Conservation (phyloP, 2,113 vertebrate genomes). For the Mesembrinibis cayennensis region DNA sequence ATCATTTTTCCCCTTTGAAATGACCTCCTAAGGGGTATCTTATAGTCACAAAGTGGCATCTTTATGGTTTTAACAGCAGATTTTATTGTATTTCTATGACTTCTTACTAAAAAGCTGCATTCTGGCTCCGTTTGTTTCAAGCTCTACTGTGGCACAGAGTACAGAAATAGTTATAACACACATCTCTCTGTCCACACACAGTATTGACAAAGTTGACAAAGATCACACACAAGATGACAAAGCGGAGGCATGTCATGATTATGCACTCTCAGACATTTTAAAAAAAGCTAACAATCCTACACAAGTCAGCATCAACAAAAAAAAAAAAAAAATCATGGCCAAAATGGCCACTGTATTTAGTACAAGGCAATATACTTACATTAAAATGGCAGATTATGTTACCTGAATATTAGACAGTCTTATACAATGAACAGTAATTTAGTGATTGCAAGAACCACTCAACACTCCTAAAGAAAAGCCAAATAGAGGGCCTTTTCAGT, state of each 20-base stretch:
- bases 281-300: background rate
- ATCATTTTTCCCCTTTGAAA: slow-evolving; percentile 66
- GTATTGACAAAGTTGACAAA: background rate
- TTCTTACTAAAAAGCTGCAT: background rate
- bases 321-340: background rate
- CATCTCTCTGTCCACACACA: background rate
- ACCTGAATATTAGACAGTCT: background rate
- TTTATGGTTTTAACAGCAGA: background rate
- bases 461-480: background rate
- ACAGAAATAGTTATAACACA: background rate
- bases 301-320: background rate
- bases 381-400: background rate
- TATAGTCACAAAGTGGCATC: slow-evolving; percentile 14
- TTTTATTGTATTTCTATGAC: background rate
- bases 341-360: background rate
- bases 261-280: background rate
- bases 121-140: background rate
- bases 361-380: background rate
- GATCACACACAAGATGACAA: background rate
- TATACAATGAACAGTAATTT: background rate
- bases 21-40: slow-evolving; percentile 39
- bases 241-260: background rate
- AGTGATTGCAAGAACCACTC: background rate
- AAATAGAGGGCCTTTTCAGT: background rate
- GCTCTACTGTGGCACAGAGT: background rate